Base-by-base conservation (phyloP, 2,888 invertebrate genomes). In the Bruchidius siliquastri region DNA sequence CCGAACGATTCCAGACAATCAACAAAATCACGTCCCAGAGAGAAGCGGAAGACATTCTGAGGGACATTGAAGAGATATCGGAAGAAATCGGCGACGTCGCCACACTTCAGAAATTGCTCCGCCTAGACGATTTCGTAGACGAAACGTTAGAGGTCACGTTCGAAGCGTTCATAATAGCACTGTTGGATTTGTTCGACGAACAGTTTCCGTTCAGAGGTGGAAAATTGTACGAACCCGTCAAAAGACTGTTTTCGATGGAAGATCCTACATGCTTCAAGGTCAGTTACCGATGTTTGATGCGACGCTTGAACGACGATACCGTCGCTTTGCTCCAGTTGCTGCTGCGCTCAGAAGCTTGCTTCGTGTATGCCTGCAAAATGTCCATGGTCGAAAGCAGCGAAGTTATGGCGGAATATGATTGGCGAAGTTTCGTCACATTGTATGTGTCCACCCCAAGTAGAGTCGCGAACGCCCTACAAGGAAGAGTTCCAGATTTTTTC, bases 391-490 rank as follows among this genome's bases (percentile, higher is more conserved):
- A n/a, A n/a, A n/a, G n/a, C n/a, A n/a, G n/a, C n/a, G n/a, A n/a
- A n/a, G n/a, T n/a, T n/a, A 49, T 49, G 18, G 6, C 49, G 49
- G 49, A 49, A 26, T 4, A 49, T 13, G 49, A 49, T 66, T 81
- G 79, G 79, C 87, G 88, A 75, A 87, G 87, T 66, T 90, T 89
- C 22, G 87, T 92, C 0, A 92, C 92, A 81, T 80, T 90, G 70
- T 80, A 94, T 72, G 86, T 91, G 8, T 92, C 93, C 0, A 80
- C 95, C 72, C 94, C 95, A 0, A 91, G 88, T 80, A 87, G 92
- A 77, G 86, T 95, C 68, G 93, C 94, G 10, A 96, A 96, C 82
- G 88, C 88, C 79, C 79, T 91, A 30, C 86, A 90, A 76, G 87
- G 86, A 0, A 86, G 89, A 32, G 87, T 90, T 4, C 90, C 91